A percentile compares a stretch with the other conserved stretches of the same genome.
phyloP scores from a whole-genome alignment of 2,888 invertebrate species.

The Platynereis dumerilii region DNA sequence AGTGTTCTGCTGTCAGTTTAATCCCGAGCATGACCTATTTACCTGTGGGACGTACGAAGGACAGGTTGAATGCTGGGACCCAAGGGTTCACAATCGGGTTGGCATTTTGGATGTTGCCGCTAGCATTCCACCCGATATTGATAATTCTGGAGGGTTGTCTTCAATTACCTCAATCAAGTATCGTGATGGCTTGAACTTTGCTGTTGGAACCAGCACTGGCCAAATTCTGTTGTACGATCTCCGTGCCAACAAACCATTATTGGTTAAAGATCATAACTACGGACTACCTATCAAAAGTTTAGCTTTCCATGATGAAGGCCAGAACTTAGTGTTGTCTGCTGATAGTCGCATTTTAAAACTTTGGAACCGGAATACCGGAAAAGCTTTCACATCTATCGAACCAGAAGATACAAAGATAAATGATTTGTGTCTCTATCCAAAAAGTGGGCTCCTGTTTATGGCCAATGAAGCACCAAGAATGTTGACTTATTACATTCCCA shows the following conservation, averaged over 20 bases:
- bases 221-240: slow-evolving; percentile 91
- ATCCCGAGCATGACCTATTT: slow-evolving; percentile 86
- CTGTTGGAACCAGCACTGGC: slow-evolving; percentile 92
- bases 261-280: slow-evolving; percentile 94
- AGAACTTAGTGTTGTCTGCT: slow-evolving; percentile 57
- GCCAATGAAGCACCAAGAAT: slow-evolving; percentile 95
- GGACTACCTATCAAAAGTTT: slow-evolving; percentile 88
- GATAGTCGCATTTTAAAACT: slow-evolving; percentile 60
- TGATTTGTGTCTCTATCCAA: slow-evolving; percentile 88
- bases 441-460: slow-evolving; percentile 87
- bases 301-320: slow-evolving; percentile 73
- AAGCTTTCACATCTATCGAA: slow-evolving; percentile 92
- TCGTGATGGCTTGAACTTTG: slow-evolving; percentile 68
- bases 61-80: slow-evolving; percentile 96
- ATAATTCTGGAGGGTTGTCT: slow-evolving; percentile 39
- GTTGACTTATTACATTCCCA: slow-evolving; percentile 90
- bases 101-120: slow-evolving; percentile 83
- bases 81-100: slow-evolving; percentile 78
- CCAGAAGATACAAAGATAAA: slow-evolving; percentile 73
- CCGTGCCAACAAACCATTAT: slow-evolving; percentile 84
- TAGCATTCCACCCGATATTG: no score
- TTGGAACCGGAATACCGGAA: slow-evolving; percentile 74
- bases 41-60: slow-evolving; percentile 89
- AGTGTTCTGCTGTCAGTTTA: slow-evolving; percentile 81
- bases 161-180: slow-evolving; percentile 57